phyloP scores from a whole-genome alignment of 2,888 invertebrate genomes.

The Sicus ferrugineus region DNA sequence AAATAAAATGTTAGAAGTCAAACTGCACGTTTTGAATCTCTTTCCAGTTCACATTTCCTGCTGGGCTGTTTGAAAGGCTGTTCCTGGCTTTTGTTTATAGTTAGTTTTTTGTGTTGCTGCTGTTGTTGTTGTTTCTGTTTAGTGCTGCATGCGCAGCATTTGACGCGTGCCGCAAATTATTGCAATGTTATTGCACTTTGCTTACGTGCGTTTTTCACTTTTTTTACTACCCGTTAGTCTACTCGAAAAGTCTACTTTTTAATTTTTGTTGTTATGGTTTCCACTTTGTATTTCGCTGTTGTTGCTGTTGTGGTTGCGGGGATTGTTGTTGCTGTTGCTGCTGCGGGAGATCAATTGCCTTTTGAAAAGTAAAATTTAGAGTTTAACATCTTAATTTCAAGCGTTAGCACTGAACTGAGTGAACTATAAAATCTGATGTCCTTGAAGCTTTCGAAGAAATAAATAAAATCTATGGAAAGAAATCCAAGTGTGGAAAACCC shows the following conservation, averaged over 20 bases:
- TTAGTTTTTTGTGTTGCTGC: not conserved
- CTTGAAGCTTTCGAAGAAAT: not conserved
- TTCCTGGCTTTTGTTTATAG: not conserved
- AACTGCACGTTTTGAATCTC: not conserved
- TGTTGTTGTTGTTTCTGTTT: not conserved
- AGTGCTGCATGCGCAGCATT: constrained; percentile 32
- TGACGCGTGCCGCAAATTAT: constrained; percentile 48
- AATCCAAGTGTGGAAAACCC: too few species aligned
- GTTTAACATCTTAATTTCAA: too few species aligned
- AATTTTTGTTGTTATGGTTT: not conserved
- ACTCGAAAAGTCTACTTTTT: not conserved
- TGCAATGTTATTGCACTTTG: constrained; percentile 45
- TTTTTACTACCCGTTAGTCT: not conserved
- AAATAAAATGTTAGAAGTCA: too few species aligned
- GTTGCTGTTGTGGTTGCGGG: not conserved
- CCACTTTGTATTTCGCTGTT: not conserved
- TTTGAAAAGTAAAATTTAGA: too few species aligned
- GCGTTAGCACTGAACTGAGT: too few species aligned
- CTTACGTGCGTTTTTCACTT: not conserved
- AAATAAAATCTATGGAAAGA: too few species aligned
- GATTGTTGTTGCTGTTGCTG: constrained; percentile 3
- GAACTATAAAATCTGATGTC: not conserved
- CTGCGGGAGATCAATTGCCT: not conserved
- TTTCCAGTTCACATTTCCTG: not conserved
- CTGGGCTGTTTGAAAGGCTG: not conserved